Evolutionary conservation across 1,140 invertebrate genomes (phyloP), one percentile per base, ranked within the genome.

Genomic region (Nasonia giraulti): DNA sequence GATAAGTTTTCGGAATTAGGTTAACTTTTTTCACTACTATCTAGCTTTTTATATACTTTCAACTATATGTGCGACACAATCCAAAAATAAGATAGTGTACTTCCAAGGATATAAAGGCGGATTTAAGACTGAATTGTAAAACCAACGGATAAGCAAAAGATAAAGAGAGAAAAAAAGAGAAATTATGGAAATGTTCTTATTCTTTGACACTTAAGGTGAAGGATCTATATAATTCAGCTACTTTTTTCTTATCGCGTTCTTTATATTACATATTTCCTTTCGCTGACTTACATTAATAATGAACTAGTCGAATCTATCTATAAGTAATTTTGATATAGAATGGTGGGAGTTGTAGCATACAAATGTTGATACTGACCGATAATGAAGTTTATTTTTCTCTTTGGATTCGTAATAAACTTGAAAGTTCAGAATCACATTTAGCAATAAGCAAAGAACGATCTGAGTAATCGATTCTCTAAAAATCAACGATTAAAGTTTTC

Each of bases 91-190:
- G n/a, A 33, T 74, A 74, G 7, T 74, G 14, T 74, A 74, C 31
- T 74, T 73, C 2, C 4, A 8, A 74, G 11, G 8, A 83, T 78
- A 75, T 11, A 40, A 31, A 83, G 12, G 20, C 7, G 33, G 37
- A 44, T 40, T 27, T 77, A 84, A 80, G 83, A 84, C 68, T 84
- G 75, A 79, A 62, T 79, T 73, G 31, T 47, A 84, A 84, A 50
- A 84, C 73, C 5, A 33, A 33, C 20, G 74, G n/a, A 80, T 40
- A 71, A 78, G 71, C 27, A 69, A 47, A 78, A 55, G 6, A 83
- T 14, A 74, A 75, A 82, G 14, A 76, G 27, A 50, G 31, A 73
- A 7, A 44, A 44, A 11, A 14, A 62, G 55, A n/a, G n/a, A 62
- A 62, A 5, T 7, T 62, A 1, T 44, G 40, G 6, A 44, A 73